These are phyloP conservation scores for Dascyllus trimaculatus DNA, from an alignment of 2,113 vertebrate genomes.

Conservation along the genomic window DNA sequence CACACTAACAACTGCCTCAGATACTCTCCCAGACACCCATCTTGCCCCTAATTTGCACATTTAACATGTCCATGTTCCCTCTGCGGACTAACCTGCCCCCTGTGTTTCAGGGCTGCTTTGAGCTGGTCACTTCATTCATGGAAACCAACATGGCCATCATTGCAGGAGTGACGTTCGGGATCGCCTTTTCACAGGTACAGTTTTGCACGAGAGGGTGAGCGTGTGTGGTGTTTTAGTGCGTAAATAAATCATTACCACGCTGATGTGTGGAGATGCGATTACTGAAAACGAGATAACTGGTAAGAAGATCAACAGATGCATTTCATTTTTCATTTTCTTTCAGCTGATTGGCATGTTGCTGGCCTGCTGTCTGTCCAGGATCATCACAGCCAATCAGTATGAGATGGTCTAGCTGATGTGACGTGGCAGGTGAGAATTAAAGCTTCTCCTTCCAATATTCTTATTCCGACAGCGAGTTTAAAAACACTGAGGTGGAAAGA, in stretches of 20 bases:
- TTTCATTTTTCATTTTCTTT: constrained; percentile 2
- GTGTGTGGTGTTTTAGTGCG: not conserved
- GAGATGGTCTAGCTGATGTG: constrained; percentile 95
- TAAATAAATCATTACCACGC: not conserved
- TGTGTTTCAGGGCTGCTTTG: constrained; percentile 93
- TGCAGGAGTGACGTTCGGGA: constrained; percentile 98
- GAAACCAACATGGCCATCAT: constrained; percentile 99
- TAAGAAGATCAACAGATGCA: not conserved
- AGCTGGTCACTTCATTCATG: constrained; percentile 98
- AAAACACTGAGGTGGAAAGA: too few relatives aligned
- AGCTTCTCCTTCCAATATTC: not conserved
- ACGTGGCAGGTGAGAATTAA: constrained; percentile 83
- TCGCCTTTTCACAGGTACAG: constrained; percentile 96
- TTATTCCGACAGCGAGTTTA: too few relatives aligned
- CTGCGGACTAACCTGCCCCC: constrained; percentile 47
- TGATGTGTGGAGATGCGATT: not conserved
- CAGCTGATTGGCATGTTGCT: constrained; percentile 98
- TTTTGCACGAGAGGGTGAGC: not conserved
- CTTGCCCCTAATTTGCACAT: constrained; percentile 53
- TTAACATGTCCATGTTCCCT: constrained; percentile 46
- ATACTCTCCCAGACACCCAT: constrained; percentile 47
- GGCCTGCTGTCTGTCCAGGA: constrained; percentile 98
- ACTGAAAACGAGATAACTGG: not conserved
- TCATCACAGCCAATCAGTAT: constrained; percentile 99
- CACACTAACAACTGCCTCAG: constrained; percentile 36